Base-by-base conservation (phyloP, 2,113 vertebrate genomes). In the Misgurnus anguillicaudatus region DNA sequence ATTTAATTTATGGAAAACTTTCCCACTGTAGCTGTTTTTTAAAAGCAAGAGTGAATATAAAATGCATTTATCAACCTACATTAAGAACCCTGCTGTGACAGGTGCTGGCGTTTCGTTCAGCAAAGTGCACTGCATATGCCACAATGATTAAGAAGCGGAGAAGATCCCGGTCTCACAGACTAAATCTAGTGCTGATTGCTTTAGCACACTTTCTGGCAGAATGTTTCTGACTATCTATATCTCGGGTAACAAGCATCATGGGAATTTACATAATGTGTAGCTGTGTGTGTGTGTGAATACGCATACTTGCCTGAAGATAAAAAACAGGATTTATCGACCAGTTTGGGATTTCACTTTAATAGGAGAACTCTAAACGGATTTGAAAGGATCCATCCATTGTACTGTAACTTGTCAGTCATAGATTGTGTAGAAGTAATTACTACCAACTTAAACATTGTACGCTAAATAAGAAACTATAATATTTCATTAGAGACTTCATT, bases 191-290 rank as follows among this genome's bases (percentile, higher is more conserved):
- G 73, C 78, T 83, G 82, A 89, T 87, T 77, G 69, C 75, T 90
- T 86, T 87, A 88, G 58, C 86, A 86, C 42, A 85, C 80, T 47
- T 70, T 72, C 63, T 76, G 76, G 72, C 81, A 85, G 83, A 75
- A 71, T 38, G 51, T 74, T 67, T 74, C 57, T 75, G 55, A 87
- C 79, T 78, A 86, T 84, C 64, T 80, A 83, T 80, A 67, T 83
- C 66, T 80, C 75, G 70, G 82, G 81, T 88, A 88, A 91, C 71
- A 86, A 87, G 85, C 81, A 80, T 77, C 78, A 81, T 63, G 85
- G 87, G 84, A 78, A 36, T 86, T 74, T 64, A 48, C 77, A 42
- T 61, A 83, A 70, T 55, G 76, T 80, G 78, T 45, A 80, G 74
- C 75, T 85, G 60, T 85, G 70, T 73, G 70, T 9, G 14, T 5